Conservation (phyloP, 1,140 invertebrate species). For the Pissodes strobi region DNA sequence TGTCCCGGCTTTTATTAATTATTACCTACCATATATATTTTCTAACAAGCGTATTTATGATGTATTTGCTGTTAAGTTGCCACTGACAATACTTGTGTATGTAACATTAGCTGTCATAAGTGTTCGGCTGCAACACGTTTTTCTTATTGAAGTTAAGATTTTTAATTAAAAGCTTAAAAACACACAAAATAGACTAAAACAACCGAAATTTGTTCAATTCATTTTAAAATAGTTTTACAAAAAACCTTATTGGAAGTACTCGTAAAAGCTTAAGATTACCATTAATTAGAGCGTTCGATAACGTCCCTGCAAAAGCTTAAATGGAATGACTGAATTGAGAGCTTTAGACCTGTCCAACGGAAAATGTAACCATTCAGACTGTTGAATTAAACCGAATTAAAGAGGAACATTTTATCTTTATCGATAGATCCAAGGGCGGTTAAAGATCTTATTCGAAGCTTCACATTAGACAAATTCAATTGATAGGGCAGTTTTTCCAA, state of each 20-base stretch:
- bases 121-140: too few species aligned
- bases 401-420: slow-evolving; percentile 32
- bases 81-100: too few species aligned
- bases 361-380: slow-evolving; percentile 29
- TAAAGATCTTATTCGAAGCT: slow-evolving; percentile 26
- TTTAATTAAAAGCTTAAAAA: too few species aligned
- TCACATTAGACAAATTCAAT: slow-evolving; percentile 24
- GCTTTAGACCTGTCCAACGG: slow-evolving; percentile 33
- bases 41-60: too few species aligned
- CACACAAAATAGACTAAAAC: too few species aligned
- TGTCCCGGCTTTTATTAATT: too few species aligned
- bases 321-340: slow-evolving; percentile 34
- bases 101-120: too few species aligned
- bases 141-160: too few species aligned
- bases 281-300: slow-evolving; percentile 42
- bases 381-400: slow-evolving; percentile 41
- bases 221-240: too few species aligned
- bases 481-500: slow-evolving; percentile 19
- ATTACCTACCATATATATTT: too few species aligned
- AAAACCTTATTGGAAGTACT: slow-evolving; percentile 16
- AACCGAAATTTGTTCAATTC: neutral
- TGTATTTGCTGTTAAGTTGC: too few species aligned
- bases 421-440: slow-evolving; percentile 17
- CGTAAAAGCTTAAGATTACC: slow-evolving; percentile 39
- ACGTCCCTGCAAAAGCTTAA: slow-evolving; percentile 37